Conservation (phyloP, 1,140 invertebrate genomes). For the Littorina saxatilis region DNA sequence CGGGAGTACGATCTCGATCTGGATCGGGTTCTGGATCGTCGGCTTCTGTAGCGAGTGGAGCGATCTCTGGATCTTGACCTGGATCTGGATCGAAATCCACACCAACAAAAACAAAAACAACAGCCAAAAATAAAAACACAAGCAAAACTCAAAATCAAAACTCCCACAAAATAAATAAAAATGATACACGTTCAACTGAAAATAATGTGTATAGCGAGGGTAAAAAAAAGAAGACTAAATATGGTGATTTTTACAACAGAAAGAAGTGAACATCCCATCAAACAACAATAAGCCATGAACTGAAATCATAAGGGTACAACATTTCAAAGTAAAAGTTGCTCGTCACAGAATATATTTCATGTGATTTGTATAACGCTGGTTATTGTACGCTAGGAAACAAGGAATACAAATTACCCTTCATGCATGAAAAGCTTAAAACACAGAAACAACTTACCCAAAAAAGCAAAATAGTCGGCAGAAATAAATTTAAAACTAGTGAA, state of each 20-base stretch:
- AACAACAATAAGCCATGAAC: neutral
- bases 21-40: slow-evolving; percentile 36
- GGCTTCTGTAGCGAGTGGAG: neutral
- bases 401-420: too few relatives aligned
- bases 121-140: slow-evolving; percentile 40
- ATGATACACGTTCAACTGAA: too few relatives aligned
- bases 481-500: too few relatives aligned
- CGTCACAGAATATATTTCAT: too few relatives aligned
- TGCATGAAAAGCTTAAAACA: neutral
- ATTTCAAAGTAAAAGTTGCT: neutral
- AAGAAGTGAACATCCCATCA: too few relatives aligned
- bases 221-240: too few relatives aligned
- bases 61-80: slow-evolving; percentile 33
- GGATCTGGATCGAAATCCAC: slow-evolving; percentile 23
- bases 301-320: neutral
- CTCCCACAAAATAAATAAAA: too few relatives aligned
- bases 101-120: slow-evolving; percentile 37
- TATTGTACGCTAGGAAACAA: too few relatives aligned
- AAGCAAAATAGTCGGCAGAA: too few relatives aligned
- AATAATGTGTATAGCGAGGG: too few relatives aligned
- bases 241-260: too few relatives aligned
- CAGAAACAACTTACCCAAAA: neutral
- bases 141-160: neutral
- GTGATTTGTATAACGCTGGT: too few relatives aligned
- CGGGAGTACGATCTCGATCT: slow-evolving; percentile 31